Evolutionary conservation across 2,797 vertebrate species (phyloP).

Genomic region (Sebastiscus tertius): DNA sequence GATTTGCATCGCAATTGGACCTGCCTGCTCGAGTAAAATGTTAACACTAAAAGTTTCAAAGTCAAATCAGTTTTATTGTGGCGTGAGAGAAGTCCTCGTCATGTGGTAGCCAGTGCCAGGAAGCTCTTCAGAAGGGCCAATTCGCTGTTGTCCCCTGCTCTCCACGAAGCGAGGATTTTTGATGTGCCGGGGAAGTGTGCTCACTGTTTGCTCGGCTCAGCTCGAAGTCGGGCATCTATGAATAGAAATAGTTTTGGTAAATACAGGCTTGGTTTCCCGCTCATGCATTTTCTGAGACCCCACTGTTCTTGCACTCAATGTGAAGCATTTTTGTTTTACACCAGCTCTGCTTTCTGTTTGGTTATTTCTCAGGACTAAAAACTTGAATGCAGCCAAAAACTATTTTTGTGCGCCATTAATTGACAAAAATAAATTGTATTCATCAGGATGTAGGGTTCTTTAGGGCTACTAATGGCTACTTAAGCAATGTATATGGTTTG

Average conservation of each 20-base stretch:
- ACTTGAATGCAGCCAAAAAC: neutral
- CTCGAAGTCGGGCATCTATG: neutral
- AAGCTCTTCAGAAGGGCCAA: slow-evolving; percentile 20
- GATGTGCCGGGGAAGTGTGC: slow-evolving; percentile 10
- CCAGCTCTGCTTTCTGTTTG: neutral
- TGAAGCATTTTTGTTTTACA: neutral
- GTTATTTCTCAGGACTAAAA: neutral
- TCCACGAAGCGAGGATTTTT: neutral
- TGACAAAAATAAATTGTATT: neutral
- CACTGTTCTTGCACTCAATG: neutral
- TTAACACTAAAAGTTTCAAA: slow-evolving; percentile 47
- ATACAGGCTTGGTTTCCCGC: slow-evolving; percentile 25
- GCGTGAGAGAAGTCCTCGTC: slow-evolving; percentile 10
- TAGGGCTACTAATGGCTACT: neutral
- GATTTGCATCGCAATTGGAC: slow-evolving; percentile 55
- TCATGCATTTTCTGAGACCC: neutral
- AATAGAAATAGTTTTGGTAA: slow-evolving; percentile 38
- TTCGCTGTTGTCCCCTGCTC: slow-evolving; percentile 16
- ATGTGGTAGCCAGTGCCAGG: slow-evolving; percentile 5
- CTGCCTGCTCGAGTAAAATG: slow-evolving; percentile 17
- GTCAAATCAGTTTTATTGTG: slow-evolving; percentile 27
- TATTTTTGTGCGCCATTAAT: neutral
- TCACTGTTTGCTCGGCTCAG: slow-evolving; percentile 1
- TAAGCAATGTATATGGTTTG: neutral
- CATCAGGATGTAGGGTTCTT: neutral